Evolutionary conservation across 1,140 invertebrate genomes (phyloP).

Genomic region (Dendroctonus ponderosae): DNA sequence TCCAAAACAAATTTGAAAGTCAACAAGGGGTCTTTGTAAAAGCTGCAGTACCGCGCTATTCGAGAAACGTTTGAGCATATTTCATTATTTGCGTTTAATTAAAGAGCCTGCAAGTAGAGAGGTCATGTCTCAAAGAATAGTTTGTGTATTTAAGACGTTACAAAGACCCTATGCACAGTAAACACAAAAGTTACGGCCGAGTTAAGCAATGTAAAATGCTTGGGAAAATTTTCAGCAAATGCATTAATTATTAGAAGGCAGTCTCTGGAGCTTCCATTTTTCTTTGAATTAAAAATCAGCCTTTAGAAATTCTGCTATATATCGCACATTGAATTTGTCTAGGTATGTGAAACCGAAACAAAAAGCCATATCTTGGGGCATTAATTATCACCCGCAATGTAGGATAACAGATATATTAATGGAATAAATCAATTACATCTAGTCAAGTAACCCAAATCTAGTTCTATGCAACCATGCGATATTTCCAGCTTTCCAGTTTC

Average conservation of each 20-base stretch:
- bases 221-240: neutral
- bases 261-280: too few species aligned
- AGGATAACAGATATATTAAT: too few species aligned
- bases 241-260: constrained; percentile 4
- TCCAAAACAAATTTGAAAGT: constrained; percentile 7
- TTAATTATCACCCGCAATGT: too few species aligned
- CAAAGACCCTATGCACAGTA: constrained; percentile 1
- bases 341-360: too few species aligned
- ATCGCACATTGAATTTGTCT: too few species aligned
- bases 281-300: too few species aligned
- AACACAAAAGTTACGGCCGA: neutral
- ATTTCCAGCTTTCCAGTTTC: too few species aligned
- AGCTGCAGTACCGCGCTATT: neutral
- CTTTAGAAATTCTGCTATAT: too few species aligned
- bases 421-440: too few species aligned
- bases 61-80: constrained; percentile 10
- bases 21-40: constrained; percentile 1
- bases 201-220: constrained; percentile 7
- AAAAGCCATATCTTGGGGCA: too few species aligned
- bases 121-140: constrained; percentile 14
- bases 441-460: too few species aligned
- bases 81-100: constrained; percentile 15
- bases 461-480: too few species aligned
- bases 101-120: constrained; percentile 6
- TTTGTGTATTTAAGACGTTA: constrained; percentile 10